Evolutionary conservation across 1,140 invertebrate genomes (phyloP).

Genomic region (Tetragonula clypearis): DNA sequence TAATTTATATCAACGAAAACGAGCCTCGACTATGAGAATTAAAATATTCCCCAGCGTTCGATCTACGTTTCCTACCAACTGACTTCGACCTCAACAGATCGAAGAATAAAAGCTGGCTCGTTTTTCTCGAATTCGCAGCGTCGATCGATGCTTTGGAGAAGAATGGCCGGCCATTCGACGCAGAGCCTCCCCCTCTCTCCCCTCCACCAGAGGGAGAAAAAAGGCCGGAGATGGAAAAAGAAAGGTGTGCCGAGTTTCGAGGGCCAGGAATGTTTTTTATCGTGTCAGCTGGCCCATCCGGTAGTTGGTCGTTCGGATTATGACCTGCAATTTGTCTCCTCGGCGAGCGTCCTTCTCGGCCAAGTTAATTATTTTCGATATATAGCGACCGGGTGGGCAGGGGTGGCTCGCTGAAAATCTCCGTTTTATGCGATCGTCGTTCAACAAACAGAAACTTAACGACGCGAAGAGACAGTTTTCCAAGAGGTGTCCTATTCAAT

Average conservation of each 20-base stretch:
- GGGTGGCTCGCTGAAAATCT: not conserved
- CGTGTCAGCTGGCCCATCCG: conserved; percentile 47
- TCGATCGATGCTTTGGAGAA: conserved; percentile 44
- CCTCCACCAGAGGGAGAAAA: conserved; percentile 12
- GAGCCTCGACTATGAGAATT: not conserved
- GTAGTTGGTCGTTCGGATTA: conserved; percentile 9
- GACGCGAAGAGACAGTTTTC: not conserved
- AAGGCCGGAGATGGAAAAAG: conserved; percentile 17
- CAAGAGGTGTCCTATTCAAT: too few species aligned
- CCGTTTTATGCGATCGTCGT: not conserved
- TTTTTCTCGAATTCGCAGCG: conserved; percentile 49
- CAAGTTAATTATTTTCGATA: conserved; percentile 29
- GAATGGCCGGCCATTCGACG: conserved; percentile 50
- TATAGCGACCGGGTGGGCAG: too few species aligned
- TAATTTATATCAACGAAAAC: not conserved
- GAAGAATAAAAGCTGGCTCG: conserved; percentile 16
- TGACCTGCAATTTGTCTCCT: conserved; percentile 35
- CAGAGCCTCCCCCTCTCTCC: conserved; percentile 17
- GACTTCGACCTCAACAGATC: not conserved
- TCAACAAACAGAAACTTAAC: not conserved
- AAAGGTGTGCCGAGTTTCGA: conserved; percentile 12
- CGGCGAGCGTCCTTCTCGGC: not conserved
- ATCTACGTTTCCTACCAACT: not conserved
- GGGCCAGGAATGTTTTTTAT: conserved; percentile 51
- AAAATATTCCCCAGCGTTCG: not conserved